Percentiles rank a stretch among this genome's conserved stretches.
These are phyloP conservation scores for Isaurus tuberculatus DNA, from an alignment of 92 coral and sea anemone species.

Conservation along the genomic window DNA sequence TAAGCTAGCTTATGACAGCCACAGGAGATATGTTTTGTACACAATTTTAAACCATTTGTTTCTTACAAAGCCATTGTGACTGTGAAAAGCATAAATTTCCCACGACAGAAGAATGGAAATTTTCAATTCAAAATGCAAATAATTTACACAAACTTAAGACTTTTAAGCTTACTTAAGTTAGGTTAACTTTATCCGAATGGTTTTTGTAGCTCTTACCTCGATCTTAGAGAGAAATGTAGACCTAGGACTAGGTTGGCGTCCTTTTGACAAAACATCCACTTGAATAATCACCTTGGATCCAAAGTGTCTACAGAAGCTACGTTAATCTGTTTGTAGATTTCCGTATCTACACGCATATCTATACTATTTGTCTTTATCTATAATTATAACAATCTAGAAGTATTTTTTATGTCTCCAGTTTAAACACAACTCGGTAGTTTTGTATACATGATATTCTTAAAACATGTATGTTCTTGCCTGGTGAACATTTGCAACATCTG, in stretches of 20 bases:
- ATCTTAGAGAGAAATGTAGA: slow-evolving; percentile 21
- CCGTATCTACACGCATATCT: too few species aligned
- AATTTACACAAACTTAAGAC: slow-evolving; percentile 2
- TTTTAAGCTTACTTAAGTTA: slow-evolving; percentile 11
- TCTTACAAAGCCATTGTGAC: slow-evolving; percentile 26
- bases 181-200: slow-evolving; percentile 18
- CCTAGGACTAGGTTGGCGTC: slow-evolving; percentile 30
- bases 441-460: too few species aligned
- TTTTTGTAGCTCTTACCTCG: slow-evolving; percentile 15
- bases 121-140: slow-evolving; percentile 13
- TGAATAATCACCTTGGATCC: slow-evolving; percentile 22
- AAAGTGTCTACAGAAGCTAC: slow-evolving; percentile 19
- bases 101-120: slow-evolving; percentile 22
- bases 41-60: slow-evolving; percentile 29
- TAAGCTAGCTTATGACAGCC: slow-evolving; percentile 19
- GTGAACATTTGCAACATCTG: too few species aligned
- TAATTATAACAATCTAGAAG: too few species aligned
- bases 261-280: slow-evolving; percentile 24
- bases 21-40: slow-evolving; percentile 27
- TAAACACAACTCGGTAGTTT: too few species aligned
- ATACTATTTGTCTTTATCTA: too few species aligned
- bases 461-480: too few species aligned
- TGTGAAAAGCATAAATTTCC: slow-evolving; percentile 16
- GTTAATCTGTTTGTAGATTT: too few species aligned
- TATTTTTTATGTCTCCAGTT: too few species aligned